Percentiles rank a stretch among this genome's conserved stretches.
These are phyloP conservation scores for Halcyon badia DNA, from an alignment of 2,797 vertebrate species.

Conservation along the genomic window DNA sequence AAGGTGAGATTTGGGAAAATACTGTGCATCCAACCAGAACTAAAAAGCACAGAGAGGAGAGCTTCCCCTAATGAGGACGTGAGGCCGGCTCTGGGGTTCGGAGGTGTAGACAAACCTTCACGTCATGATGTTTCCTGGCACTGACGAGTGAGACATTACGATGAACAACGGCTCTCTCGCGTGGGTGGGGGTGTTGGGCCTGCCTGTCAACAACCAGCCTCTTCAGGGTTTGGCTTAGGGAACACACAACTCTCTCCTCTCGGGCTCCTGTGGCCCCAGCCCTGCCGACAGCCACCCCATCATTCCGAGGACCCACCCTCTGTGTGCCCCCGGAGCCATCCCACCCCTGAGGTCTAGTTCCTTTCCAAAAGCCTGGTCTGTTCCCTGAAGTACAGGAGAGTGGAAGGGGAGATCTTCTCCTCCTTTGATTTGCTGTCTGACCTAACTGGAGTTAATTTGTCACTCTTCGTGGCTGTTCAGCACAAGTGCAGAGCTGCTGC, in stretches of 20 bases:
- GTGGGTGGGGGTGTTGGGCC: rapidly evolving
- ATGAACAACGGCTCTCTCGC: rapidly evolving
- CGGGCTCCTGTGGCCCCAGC: neutral
- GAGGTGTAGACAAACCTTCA: neutral
- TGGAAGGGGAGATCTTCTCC: neutral
- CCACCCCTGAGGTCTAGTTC: neutral
- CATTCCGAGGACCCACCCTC: neutral
- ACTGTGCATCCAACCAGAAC: neutral
- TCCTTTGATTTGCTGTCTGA: neutral
- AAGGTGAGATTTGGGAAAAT: neutral
- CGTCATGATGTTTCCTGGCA: rapidly evolving
- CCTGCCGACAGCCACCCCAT: rapidly evolving
- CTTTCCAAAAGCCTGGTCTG: neutral
- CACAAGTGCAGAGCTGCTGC: neutral
- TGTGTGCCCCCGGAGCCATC: neutral
- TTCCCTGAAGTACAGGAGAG: rapidly evolving
- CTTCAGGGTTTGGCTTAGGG: neutral
- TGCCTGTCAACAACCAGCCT: neutral
- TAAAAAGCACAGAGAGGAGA: neutral
- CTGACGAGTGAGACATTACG: neutral
- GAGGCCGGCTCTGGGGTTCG: neutral
- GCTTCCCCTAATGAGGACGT: rapidly evolving
- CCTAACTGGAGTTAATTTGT: neutral
- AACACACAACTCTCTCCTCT: neutral
- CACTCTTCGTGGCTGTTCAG: neutral